Conservation (phyloP, 2,888 invertebrate species). For the Boloria selene region DNA sequence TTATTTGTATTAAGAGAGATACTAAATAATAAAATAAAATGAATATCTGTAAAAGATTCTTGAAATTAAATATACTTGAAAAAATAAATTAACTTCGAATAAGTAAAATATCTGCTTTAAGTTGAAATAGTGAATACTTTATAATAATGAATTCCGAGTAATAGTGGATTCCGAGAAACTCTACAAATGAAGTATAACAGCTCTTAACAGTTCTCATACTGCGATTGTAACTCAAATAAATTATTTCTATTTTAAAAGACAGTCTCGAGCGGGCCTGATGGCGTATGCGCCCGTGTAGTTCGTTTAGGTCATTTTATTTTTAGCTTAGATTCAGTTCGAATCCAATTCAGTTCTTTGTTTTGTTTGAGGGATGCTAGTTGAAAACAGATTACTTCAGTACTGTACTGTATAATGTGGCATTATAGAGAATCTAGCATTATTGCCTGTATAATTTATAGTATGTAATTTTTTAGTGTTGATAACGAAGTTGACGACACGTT, state of each 20-base stretch:
- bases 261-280: slow-evolving; percentile 22
- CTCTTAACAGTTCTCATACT: slow-evolving; percentile 10
- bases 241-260: slow-evolving; percentile 35
- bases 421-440: too few relatives aligned
- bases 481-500: too few relatives aligned
- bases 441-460: too few relatives aligned
- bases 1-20: too few relatives aligned
- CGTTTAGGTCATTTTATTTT: slow-evolving; percentile 17
- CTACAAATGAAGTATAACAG: slow-evolving; percentile 7
- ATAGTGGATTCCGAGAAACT: slow-evolving; percentile 7
- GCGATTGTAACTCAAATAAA: slow-evolving; percentile 22
- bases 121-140: slow-evolving; percentile 10
- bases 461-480: too few relatives aligned
- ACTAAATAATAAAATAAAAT: too few relatives aligned
- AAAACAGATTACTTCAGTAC: too few relatives aligned
- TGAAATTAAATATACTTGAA: too few relatives aligned
- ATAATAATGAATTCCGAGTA: slow-evolving; percentile 1
- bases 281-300: slow-evolving; percentile 18
- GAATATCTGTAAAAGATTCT: too few relatives aligned
- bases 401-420: too few relatives aligned
- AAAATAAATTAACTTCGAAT: too few relatives aligned
- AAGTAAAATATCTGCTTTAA: neutral
- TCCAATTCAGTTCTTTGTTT: neutral
- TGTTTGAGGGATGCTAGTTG: neutral
- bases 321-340: neutral